phyloP scores from a whole-genome alignment of 2,888 invertebrate species.

The Nephrotoma guestfalica region DNA sequence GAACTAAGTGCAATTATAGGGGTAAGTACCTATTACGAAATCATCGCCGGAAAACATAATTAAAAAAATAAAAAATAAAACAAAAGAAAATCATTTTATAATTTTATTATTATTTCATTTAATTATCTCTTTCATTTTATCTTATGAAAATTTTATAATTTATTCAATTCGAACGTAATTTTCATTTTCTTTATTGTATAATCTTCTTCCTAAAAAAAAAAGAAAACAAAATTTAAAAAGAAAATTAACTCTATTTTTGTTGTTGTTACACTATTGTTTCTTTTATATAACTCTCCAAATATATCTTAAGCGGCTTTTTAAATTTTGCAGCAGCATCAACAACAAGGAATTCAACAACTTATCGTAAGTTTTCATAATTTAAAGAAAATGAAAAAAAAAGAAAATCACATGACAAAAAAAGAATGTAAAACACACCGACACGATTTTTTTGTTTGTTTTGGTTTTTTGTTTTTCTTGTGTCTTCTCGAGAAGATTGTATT shows the following conservation, averaged over 20 bases:
- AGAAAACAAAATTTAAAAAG: constrained; percentile 4
- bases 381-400: constrained; percentile 2
- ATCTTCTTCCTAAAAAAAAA: constrained; percentile 1
- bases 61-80: not conserved
- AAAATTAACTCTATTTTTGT: constrained; percentile 1
- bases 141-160: constrained; percentile 2
- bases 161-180: not conserved
- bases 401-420: constrained; percentile 2
- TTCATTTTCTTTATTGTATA: not conserved
- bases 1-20: constrained; percentile 94
- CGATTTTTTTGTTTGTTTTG: constrained; percentile 19
- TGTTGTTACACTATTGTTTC: constrained; percentile 10
- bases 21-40: constrained; percentile 47
- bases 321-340: constrained; percentile 71
- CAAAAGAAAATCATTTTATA: constrained; percentile 3
- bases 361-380: constrained; percentile 56
- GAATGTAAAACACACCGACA: not conserved
- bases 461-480: constrained; percentile 27
- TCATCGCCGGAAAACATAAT: constrained; percentile 3
- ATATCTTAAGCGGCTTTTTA: constrained; percentile 9
- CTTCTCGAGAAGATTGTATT: not conserved
- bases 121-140: constrained; percentile 6
- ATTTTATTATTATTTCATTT: constrained; percentile 10
- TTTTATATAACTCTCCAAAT: not conserved
- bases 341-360: constrained; percentile 82